A percentile compares a stretch with the other conserved stretches of the same genome.
phyloP scores from a whole-genome alignment of 2,888 invertebrate species.

The Unio delphinus region DNA sequence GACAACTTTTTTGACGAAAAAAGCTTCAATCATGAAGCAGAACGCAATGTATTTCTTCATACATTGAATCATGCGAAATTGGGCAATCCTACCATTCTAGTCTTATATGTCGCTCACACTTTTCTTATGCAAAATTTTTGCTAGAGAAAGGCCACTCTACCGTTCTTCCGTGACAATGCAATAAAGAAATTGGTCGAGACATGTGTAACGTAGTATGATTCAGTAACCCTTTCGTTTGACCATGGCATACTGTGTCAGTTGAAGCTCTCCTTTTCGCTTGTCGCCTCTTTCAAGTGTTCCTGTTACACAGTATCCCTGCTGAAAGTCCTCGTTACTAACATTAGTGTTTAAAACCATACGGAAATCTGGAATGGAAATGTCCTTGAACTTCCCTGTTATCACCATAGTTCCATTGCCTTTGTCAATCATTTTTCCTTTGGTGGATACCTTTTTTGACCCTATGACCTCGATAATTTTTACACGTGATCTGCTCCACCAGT shows the following conservation, averaged over 20 bases:
- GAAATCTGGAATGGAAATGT: constrained; percentile 58
- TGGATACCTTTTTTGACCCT: constrained; percentile 83
- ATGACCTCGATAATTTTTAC: constrained; percentile 89
- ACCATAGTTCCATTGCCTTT: constrained; percentile 85
- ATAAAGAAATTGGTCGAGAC: not conserved
- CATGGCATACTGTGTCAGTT: constrained; percentile 90
- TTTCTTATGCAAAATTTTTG: not conserved
- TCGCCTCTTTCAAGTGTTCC: constrained; percentile 85
- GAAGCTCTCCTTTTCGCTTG: constrained; percentile 83
- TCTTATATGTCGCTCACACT: not conserved
- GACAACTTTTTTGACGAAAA: too few species aligned
- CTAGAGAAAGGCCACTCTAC: not conserved
- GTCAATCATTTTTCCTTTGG: constrained; percentile 85
- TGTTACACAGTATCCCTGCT: constrained; percentile 91
- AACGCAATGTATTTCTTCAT: too few species aligned
- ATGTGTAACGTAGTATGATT: constrained; percentile 6
- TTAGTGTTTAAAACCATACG: constrained; percentile 84
- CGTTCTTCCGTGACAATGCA: not conserved
- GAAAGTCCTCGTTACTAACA: constrained; percentile 88
- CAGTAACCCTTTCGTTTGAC: constrained; percentile 83
- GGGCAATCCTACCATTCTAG: too few species aligned
- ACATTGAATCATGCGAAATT: too few species aligned
- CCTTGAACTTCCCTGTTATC: constrained; percentile 85
- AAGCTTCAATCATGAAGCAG: too few species aligned
- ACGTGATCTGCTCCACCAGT: constrained; percentile 88